Conservation (phyloP, 2,797 vertebrate genomes). For the Loriculus beryllinus region DNA sequence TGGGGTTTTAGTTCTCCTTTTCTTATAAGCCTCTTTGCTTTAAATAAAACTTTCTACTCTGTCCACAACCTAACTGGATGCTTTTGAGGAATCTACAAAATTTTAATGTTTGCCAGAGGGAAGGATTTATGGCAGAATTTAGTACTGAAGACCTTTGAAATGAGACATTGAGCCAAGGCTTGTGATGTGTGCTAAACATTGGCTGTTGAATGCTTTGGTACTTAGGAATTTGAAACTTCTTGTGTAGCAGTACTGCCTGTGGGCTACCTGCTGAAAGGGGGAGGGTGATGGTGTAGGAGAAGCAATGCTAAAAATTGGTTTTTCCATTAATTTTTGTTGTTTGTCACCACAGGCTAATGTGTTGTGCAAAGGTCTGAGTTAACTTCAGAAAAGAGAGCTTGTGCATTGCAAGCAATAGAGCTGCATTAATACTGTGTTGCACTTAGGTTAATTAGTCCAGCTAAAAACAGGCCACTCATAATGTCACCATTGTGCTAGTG, state of each 20-base stretch:
- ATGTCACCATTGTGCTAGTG: not conserved
- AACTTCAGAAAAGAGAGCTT: not conserved
- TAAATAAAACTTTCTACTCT: not conserved
- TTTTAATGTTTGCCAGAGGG: not conserved
- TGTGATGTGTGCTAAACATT: not conserved
- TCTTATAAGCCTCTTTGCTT: not conserved
- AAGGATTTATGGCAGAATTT: not conserved
- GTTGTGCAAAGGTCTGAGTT: not conserved
- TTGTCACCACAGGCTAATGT: fast-evolving
- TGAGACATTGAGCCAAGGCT: not conserved
- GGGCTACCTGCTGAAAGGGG: not conserved
- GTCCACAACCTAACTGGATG: not conserved
- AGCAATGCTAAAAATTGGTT: not conserved
- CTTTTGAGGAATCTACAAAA: not conserved
- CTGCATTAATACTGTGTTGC: fast-evolving
- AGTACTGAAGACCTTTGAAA: not conserved
- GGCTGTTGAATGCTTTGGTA: not conserved
- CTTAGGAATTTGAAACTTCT: not conserved
- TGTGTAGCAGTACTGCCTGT: not conserved
- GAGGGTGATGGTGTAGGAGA: not conserved
- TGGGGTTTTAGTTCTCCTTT: not conserved
- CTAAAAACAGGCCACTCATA: not conserved
- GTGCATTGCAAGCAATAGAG: not conserved
- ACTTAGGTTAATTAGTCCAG: not conserved
- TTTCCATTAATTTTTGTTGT: not conserved